Conservation (phyloP, 2,888 invertebrate species). For the Diplolepis rosae region DNA sequence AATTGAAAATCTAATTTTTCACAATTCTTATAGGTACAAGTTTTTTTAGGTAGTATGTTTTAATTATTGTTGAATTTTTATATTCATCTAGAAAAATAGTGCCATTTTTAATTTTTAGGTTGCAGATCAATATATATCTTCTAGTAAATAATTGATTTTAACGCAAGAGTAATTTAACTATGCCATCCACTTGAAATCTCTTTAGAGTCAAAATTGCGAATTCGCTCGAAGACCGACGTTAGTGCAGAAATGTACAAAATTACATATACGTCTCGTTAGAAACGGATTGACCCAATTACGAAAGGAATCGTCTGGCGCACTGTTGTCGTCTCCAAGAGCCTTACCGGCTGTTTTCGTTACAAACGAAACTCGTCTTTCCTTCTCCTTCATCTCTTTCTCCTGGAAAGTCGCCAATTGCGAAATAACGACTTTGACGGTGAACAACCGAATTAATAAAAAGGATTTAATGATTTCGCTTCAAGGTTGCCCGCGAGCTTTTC, state of each 20-base stretch:
- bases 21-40: too few relatives aligned
- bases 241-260: slow-evolving; percentile 55
- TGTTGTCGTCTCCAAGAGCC: not conserved
- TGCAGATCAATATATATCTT: not conserved
- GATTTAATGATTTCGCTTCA: not conserved
- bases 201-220: not conserved
- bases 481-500: not conserved
- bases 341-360: slow-evolving; percentile 52
- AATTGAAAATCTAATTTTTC: too few relatives aligned
- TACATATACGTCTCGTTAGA: slow-evolving; percentile 65
- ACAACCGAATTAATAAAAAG: not conserved
- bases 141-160: too few relatives aligned
- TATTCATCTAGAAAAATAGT: not conserved
- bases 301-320: slow-evolving; percentile 62
- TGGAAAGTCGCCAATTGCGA: slow-evolving; percentile 45
- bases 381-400: slow-evolving; percentile 42
- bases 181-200: not conserved
- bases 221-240: not conserved
- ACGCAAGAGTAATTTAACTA: not conserved
- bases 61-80: not conserved
- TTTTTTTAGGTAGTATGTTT: too few relatives aligned
- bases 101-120: not conserved
- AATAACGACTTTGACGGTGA: slow-evolving; percentile 29
- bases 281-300: slow-evolving; percentile 66
- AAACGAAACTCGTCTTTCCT: slow-evolving; percentile 43